Conservation (phyloP, 2,797 vertebrate genomes). For the Ptychobarbus kaznakovi region DNA sequence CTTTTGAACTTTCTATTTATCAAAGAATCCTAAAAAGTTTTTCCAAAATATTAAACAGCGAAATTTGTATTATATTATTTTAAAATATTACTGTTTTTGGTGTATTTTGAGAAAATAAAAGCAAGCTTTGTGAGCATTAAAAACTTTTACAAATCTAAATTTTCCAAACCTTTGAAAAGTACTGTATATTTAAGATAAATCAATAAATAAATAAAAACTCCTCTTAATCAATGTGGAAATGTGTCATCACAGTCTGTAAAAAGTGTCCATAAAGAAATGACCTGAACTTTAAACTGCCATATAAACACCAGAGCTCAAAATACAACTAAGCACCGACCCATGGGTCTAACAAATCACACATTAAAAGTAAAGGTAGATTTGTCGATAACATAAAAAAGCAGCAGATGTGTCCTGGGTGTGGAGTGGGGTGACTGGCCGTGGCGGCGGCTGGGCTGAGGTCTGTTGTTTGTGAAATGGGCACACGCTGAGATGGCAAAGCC, state of each 20-base stretch:
- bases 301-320: not conserved
- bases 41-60: not conserved
- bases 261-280: not conserved
- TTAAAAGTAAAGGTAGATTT: not conserved
- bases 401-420: conserved; percentile 31
- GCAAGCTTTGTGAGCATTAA: not conserved
- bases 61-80: not conserved
- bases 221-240: not conserved
- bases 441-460: conserved; percentile 21
- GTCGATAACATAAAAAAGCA: not conserved
- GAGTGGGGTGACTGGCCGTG: conserved; percentile 34
- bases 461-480: conserved; percentile 59
- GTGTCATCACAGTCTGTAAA: not conserved
- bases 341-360: not conserved
- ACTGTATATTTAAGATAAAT: not conserved
- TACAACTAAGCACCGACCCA: not conserved
- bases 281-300: not conserved
- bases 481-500: conserved; percentile 38
- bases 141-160: not conserved
- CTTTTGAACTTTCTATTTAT: not conserved
- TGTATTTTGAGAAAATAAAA: not conserved
- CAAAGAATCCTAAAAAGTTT: not conserved
- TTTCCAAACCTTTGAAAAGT: not conserved
- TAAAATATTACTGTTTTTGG: not conserved
- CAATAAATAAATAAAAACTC: not conserved